Base-by-base conservation (phyloP, 1,140 invertebrate species). In the Spodoptera litura region DNA sequence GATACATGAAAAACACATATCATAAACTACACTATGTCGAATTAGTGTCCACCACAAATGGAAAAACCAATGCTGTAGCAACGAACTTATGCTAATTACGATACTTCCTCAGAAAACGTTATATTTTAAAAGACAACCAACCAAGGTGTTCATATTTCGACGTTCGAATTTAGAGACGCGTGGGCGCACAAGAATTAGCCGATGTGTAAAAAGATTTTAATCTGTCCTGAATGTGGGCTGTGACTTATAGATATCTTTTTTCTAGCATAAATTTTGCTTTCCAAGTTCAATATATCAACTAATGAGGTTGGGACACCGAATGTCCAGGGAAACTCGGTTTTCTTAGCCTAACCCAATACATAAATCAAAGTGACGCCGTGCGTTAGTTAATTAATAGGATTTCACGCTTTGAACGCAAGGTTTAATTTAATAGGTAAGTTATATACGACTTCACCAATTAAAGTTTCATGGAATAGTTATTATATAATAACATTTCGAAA, bases 171-270 rank as follows among this genome's bases (percentile, higher is more conserved):
- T 93, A 88, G 84, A 90, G 79, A 81, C 85, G 89, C 91, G 92
- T 94, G 87, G 92, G 92, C 89, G 91, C 86, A 85, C 74, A 87
- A 85, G 88, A 91, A 90, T 90, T 90, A 88, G 85, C 80, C 86
- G 87, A 78, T 88, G 83, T 88, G 89, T 89, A 86, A 88, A 90
- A 88, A 91, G 88, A 93, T 89, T 91, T 88, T 89, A 91, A 92
- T 90, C 90, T 80, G 87, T 89, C 87, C 85, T 82, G 81, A 79
- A 89, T 88, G 91, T 86, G 88, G 91, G 81, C 72, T 84, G 86
- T 89, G 88, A 91, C 84, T 88, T 91, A 94, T 92, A 70, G 73
- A 15, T 85, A 83, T 80, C 78, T 71, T 81, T 87, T 90, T 85
- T 91, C 81, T 88, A 82, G 85, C 88, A 92, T 90, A 90, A 87